Evolutionary conservation across 2,113 vertebrate species (phyloP), one percentile per base, ranked within the genome.

Genomic region (Terrapene triunguis): DNA sequence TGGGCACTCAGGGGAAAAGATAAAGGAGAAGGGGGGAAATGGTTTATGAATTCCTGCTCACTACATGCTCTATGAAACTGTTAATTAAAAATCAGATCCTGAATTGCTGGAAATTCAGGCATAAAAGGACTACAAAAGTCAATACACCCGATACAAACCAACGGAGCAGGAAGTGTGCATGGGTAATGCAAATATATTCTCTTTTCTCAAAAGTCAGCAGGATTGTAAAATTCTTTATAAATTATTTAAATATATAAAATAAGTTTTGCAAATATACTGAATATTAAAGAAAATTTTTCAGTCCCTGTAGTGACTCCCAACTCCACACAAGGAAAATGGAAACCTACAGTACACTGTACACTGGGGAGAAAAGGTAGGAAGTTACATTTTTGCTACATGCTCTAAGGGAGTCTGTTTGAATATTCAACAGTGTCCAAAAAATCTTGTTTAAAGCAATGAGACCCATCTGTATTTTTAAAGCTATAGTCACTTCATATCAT

Each of bases 401-500:
- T 78, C 24, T 14, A 25, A 29, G 42, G 42, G 25, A 78, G 25
- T 25, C 47, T 25, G 74, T 78, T 27, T 47, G 42, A 78, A 44
- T 78, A 47, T 47, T 78, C 72, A 78, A 76, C 11, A 38, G 12
- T 27, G 11, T 47, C 24, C 24, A 72, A 88, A 87, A 27, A 22
- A 8, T 7, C 86, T 0, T 44, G 24, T 44, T 5, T 59, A 97
- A 96, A 97, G 65, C 86, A 97, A 96, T 4, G 95, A 97, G 88
- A 84, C 93, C 76, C 97, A 29, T 29, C 91, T 95, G 94, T 1
- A 0, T 69, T 85, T 92, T 97, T 97, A 96, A 96, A 97, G 95
- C 59, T 91, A 97, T 97, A 96, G 94, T 97, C 95, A 97, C 95
- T 97, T 95, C 97, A 97, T 96, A 97, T 97, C 95, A 96, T 97